Evolutionary conservation across 2,888 invertebrate species (phyloP).

Genomic region (Protodeltote pygarga): DNA sequence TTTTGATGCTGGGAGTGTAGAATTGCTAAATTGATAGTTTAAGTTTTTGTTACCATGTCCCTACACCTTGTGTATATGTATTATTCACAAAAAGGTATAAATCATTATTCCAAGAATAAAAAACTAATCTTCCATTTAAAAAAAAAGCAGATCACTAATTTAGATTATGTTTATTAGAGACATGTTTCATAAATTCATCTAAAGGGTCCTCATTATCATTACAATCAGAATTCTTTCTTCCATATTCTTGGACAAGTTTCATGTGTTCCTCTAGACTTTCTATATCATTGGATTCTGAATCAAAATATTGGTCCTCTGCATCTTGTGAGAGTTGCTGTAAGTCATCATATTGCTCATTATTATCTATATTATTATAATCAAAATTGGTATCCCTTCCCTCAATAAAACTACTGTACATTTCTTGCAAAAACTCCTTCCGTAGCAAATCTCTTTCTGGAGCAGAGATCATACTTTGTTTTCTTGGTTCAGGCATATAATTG

Average conservation of each 20-base stretch:
- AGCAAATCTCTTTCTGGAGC: constrained; percentile 89
- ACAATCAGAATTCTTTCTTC: constrained; percentile 55
- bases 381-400: constrained; percentile 93
- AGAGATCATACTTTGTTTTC: constrained; percentile 76
- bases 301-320: constrained; percentile 96
- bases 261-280: constrained; percentile 76
- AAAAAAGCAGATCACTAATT: constrained; percentile 22
- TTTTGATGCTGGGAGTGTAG: too few species aligned
- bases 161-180: constrained; percentile 63
- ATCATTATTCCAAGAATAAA: too few species aligned
- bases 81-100: too few species aligned
- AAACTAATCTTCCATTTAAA: not conserved
- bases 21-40: too few species aligned
- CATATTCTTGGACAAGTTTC: constrained; percentile 73
- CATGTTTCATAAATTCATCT: constrained; percentile 90
- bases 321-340: constrained; percentile 90
- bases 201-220: constrained; percentile 88
- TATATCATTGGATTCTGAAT: constrained; percentile 91
- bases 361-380: constrained; percentile 94
- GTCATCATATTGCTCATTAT: constrained; percentile 93
- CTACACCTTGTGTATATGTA: too few species aligned
- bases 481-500: constrained; percentile 62
- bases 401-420: constrained; percentile 95
- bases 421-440: constrained; percentile 92
- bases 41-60: too few species aligned